Evolutionary conservation across 2,888 invertebrate species (phyloP), one percentile per base, ranked within the genome.

Genomic region (Xanthia togata): DNA sequence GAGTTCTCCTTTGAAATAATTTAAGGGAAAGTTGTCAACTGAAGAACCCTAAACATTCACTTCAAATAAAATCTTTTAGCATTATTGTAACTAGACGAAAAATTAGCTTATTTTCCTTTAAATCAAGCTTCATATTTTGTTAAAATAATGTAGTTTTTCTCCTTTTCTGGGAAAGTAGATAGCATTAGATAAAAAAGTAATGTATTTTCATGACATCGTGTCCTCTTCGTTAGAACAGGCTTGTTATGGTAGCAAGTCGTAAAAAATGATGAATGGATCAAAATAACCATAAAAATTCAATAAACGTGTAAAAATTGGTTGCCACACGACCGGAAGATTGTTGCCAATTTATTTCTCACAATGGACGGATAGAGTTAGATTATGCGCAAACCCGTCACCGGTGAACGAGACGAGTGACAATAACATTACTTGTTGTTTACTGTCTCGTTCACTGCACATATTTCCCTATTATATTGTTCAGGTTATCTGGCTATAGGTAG

Each of bases 201-300:
- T 81, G 55, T 83, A 64, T 74, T 81, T 78, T 80, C 79, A 76
- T 73, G 71, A 38, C 70, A 70, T 59, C 60, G 62, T 47, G 69
- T 75, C 68, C 76, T 75, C 76, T 86, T 88, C 84, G 72, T 84
- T 84, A 85, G 70, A 85, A 83, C 84, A 86, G 81, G 86, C 89
- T 90, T 89, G 89, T 90, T 90, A 91, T 84, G 78, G 78, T 81
- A 84, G 87, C 74, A 83, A 89, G 90, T 90, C 91, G 84, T 93
- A 93, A 93, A 93, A 92, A 88, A 84, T 92, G 92, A 93, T 92
- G 90, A 82, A 92, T 91, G 89, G 82, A 80, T 79, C 86, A 90
- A 89, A 90, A 92, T 93, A 93, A 91, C 90, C 93, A 93, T 93
- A 92, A 92, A 92, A 92, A 92, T 90, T 91, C 91, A 91, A 92